Percentiles rank a stretch among this genome's conserved stretches.
These are phyloP conservation scores for Luscinia luscinia DNA, from an alignment of 2,797 vertebrate genomes.

Conservation along the genomic window DNA sequence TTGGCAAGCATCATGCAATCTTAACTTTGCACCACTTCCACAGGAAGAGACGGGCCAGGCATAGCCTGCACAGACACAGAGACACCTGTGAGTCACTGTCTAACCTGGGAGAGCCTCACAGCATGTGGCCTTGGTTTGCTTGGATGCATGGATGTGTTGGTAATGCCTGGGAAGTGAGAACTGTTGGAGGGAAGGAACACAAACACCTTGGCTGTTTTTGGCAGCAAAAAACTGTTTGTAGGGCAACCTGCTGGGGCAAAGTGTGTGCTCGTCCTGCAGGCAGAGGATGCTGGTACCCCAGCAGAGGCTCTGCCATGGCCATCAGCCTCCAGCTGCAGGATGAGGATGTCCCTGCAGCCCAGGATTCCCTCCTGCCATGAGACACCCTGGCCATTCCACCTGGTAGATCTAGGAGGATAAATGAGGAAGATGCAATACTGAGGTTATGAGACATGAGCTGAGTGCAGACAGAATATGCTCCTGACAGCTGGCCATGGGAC, in stretches of 20 bases:
- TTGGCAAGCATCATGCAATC: accelerated
- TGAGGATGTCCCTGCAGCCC: neutral
- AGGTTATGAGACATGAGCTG: neutral
- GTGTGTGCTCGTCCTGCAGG: neutral
- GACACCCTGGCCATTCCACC: neutral
- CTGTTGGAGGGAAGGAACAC: neutral
- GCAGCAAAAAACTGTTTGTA: neutral
- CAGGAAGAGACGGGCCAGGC: neutral
- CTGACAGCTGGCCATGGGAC: neutral
- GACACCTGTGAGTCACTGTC: accelerated
- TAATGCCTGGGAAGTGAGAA: neutral
- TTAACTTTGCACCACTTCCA: neutral
- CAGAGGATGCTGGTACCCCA: neutral
- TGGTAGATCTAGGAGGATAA: neutral
- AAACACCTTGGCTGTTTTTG: accelerated
- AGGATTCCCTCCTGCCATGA: neutral
- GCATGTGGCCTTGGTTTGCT: neutral
- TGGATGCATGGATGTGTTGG: neutral
- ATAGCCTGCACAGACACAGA: accelerated
- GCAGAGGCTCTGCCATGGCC: neutral
- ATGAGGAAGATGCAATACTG: neutral
- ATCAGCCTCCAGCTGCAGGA: accelerated
- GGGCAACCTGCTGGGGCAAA: neutral
- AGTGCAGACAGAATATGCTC: neutral
- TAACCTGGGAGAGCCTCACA: accelerated